Percentiles rank a stretch among this genome's conserved stretches.
Evolutionary conservation across 2,797 vertebrate species (phyloP).

Genomic region (Ispidina lecontei): DNA sequence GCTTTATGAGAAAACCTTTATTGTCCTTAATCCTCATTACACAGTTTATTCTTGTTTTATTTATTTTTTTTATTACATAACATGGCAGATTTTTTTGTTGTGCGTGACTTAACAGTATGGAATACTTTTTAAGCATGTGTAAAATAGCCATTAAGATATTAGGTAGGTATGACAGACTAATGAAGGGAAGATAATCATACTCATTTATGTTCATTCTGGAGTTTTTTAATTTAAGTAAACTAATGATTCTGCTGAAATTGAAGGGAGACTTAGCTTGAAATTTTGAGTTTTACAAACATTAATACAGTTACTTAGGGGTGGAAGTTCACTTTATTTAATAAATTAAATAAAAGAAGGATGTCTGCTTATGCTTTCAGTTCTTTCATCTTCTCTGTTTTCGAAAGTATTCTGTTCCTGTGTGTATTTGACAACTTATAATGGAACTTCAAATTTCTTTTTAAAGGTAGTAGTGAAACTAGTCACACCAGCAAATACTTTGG

Average conservation of each 20-base stretch:
- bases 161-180: not conserved
- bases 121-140: not conserved
- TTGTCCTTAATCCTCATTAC: not conserved
- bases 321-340: not conserved
- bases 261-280: not conserved
- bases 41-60: not conserved
- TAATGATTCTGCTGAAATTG: not conserved
- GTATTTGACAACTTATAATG: not conserved
- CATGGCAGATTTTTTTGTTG: not conserved
- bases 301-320: not conserved
- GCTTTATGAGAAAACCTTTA: not conserved
- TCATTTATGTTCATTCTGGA: not conserved
- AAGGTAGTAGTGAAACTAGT: slow-evolving; percentile 88
- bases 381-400: not conserved
- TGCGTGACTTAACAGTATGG: not conserved
- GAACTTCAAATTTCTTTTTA: not conserved
- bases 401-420: not conserved
- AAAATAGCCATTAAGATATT: not conserved
- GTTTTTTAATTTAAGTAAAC: not conserved
- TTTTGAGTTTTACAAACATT: not conserved
- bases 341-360: not conserved
- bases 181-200: not conserved
- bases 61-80: not conserved
- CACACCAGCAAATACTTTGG: slow-evolving; percentile 94
- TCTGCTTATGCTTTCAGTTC: not conserved